These are phyloP conservation scores for Botia kubotai DNA, from an alignment of 2,797 vertebrate species.

Conservation along the genomic window DNA sequence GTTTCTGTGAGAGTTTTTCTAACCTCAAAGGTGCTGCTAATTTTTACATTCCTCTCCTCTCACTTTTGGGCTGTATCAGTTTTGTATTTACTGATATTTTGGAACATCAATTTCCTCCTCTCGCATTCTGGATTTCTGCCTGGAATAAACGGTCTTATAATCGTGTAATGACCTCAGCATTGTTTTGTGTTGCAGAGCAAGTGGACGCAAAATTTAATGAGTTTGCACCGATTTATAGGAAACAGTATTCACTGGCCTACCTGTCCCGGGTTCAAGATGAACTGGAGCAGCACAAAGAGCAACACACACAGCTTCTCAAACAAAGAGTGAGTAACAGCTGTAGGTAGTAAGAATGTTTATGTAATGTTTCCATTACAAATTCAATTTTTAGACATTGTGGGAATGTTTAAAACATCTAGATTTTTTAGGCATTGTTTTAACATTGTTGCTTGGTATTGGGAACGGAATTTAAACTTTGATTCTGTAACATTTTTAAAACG, in stretches of 20 bases:
- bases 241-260: slow-evolving; percentile 84
- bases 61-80: neutral
- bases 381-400: too few relatives aligned
- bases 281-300: slow-evolving; percentile 80
- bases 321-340: slow-evolving; percentile 76
- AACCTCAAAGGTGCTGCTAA: neutral
- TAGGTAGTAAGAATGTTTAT: too few relatives aligned
- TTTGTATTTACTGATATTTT: slow-evolving; percentile 9
- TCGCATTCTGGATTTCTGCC: neutral
- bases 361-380: too few relatives aligned
- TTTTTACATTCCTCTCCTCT: neutral
- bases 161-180: neutral
- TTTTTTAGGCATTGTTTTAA: too few relatives aligned
- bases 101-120: neutral
- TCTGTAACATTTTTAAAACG: too few relatives aligned
- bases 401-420: too few relatives aligned
- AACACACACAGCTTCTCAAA: slow-evolving; percentile 81
- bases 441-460: too few relatives aligned
- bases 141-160: neutral
- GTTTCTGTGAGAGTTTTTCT: neutral
- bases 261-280: slow-evolving; percentile 83
- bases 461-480: too few relatives aligned
- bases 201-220: slow-evolving; percentile 82
- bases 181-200: slow-evolving; percentile 73
- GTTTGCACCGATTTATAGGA: slow-evolving; percentile 85